Evolutionary conservation across 2,113 vertebrate genomes (phyloP), one percentile per base, ranked within the genome.

Genomic region (Sigmodon hispidus): DNA sequence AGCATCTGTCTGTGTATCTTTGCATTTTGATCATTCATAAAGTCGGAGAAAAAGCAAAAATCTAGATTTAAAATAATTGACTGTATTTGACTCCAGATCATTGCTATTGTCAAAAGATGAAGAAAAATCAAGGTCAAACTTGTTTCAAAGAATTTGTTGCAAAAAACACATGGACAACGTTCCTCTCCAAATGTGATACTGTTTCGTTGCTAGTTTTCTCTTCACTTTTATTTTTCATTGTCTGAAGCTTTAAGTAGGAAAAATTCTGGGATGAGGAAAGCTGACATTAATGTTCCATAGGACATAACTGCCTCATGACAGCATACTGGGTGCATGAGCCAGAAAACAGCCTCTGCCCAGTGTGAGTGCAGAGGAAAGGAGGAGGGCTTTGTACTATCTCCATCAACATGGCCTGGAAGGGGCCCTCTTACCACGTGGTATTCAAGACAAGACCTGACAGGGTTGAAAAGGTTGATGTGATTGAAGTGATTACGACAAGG

Each of bases 121-220:
- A 70, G n/a, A 83, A 11, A 76, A 88, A 70, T 24, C 24, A 90
- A 89, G 1, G 19, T 31, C 9, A 55, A 70, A 84, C 55, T 94
- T 80, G 87, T 91, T 87, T 84, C n/a, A 76, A 90, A 85, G 52
- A 76, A 85, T 72, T 70, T 88, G 26, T 11, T 79, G 7, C 13
- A 59, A 19, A 5, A 5, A 26, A 67, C 9, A 70, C 24, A 2
- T 11, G 10, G 13, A 52, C 70, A 57, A 59, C 29, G 17, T 17
- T 45, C 5, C 34, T 40, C 1, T 79, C 87, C 67, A 89, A 79
- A 79, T 4, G 70, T 10, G 43, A 87, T 43, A 22, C 7, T 85
- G 17, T 50, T 69, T 57, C 63, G 15, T 77, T 55, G 48, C 15
- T 34, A 1, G 13, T 79, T 52, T 31, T n/a, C 69, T 7, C 34